Conservation (phyloP, 2,888 invertebrate species). For the Apantesis nais region DNA sequence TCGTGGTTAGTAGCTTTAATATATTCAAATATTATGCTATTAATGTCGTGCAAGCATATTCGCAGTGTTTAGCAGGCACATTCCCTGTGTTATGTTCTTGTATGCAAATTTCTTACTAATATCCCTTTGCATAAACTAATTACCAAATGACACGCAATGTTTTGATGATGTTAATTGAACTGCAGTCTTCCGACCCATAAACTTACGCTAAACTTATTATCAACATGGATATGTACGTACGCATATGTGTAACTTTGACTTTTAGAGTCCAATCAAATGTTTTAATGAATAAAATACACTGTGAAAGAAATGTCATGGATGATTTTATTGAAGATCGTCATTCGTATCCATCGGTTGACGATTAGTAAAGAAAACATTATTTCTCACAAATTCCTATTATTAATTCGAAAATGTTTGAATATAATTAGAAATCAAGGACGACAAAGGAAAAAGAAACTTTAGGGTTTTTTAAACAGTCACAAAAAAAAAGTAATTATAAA, state of each 20-base stretch:
- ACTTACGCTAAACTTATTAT: background rate
- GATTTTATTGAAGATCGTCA: background rate
- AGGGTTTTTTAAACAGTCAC: no score
- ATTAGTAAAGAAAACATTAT: background rate
- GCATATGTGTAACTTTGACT: no score
- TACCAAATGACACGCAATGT: background rate
- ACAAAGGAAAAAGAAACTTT: no score
- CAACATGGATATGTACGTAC: no score
- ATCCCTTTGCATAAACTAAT: background rate
- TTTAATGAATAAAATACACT: background rate
- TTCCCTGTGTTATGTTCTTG: background rate
- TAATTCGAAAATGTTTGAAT: background rate
- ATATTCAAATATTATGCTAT: background rate
- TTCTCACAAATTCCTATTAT: no score
- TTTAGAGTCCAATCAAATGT: background rate
- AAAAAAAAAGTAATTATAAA: no score
- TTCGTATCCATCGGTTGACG: background rate
- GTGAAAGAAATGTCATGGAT: background rate
- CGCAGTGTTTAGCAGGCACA: background rate
- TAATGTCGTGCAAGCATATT: background rate
- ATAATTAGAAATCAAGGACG: no score
- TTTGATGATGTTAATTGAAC: background rate
- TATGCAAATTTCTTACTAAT: slow-evolving; percentile 1
- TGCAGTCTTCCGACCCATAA: background rate
- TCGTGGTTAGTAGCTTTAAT: background rate